Evolutionary conservation across 2,797 vertebrate species (phyloP), one percentile per base, ranked within the genome.

Genomic region (Mormyrops attenuatus): DNA sequence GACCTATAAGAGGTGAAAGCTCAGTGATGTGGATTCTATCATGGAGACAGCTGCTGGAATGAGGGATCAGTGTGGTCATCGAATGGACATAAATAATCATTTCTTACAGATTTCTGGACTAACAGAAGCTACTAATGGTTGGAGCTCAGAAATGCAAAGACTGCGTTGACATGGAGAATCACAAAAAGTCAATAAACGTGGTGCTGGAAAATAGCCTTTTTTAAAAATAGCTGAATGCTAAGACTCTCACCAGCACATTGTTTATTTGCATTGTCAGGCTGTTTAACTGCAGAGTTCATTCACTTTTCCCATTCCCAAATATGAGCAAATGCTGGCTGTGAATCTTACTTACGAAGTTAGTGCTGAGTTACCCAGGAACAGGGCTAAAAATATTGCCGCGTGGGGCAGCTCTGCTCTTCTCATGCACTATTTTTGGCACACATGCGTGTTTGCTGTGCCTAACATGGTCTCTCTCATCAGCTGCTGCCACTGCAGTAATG

Each of bases 361-460:
- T 57, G 17, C 15, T 15, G 77, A 82, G 55, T 44, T 63, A 66
- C 34, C 55, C 41, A 44, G 87, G 38, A 22, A 63, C 55, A 63
- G 30, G 2, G 3, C 30, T 88, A 66, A 88, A 63, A 63, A 63
- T 88, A 88, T 30, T 13, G 3, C 26, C 1, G 34, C 1, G 87
- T 13, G 34, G 7, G 20, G 55, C 13, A 87, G 34, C 63, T 13
- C 63, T 34, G 63, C 55, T 66, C 57, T 66, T 47, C 38, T 41
- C 30, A 17, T 63, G 87, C 87, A n/a, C 57, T 63, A 66, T 66
- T 88, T 88, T 66, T 88, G 87, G 87, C 55, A 41, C 38, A 57
- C 30, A 47, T 88, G 87, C 87, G 34, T 63, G 57, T 63, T 66
- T 44, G 57, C 57, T 26, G 57, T 88, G 30, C 57, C 11, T 11